phyloP scores from a whole-genome alignment of 1,140 invertebrate genomes.

The Drosophila obscura region DNA sequence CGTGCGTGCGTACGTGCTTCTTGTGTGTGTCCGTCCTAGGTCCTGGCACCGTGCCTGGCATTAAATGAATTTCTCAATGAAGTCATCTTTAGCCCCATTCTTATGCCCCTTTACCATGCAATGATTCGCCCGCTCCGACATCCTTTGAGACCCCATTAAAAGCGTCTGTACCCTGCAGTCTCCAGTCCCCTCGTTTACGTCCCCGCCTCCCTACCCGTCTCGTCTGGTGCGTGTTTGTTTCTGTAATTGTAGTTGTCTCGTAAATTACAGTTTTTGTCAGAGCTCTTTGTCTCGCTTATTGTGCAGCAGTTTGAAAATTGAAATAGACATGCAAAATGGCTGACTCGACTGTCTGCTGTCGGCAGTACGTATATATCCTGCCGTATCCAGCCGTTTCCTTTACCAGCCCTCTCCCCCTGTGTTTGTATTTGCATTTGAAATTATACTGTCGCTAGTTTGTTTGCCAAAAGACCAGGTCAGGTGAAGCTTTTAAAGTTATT shows the following conservation, averaged over 20 bases:
- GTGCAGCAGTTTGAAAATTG: slow-evolving; percentile 33
- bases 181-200: no score
- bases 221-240: slow-evolving; percentile 46
- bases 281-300: slow-evolving; percentile 21
- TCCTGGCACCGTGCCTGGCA: slow-evolving; percentile 52
- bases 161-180: slow-evolving; percentile 7
- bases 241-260: slow-evolving; percentile 58
- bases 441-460: slow-evolving; percentile 30
- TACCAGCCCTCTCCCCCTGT: neutral
- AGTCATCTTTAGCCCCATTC: slow-evolving; percentile 38
- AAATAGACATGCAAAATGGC: slow-evolving; percentile 55
- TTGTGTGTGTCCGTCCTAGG: slow-evolving; percentile 23
- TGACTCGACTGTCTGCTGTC: slow-evolving; percentile 15
- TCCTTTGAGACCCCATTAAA: slow-evolving; percentile 46
- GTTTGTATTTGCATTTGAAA: slow-evolving; percentile 47
- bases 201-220: neutral
- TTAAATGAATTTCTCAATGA: slow-evolving; percentile 62
- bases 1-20: slow-evolving; percentile 39
- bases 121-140: slow-evolving; percentile 12
- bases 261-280: slow-evolving; percentile 55
- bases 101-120: neutral
- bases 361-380: slow-evolving; percentile 1
- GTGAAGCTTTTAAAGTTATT: slow-evolving; percentile 53
- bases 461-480: slow-evolving; percentile 22
- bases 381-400: slow-evolving; percentile 15